Evolutionary conservation across 2,797 vertebrate species (phyloP).

Genomic region (Eleutherodactylus coqui): DNA sequence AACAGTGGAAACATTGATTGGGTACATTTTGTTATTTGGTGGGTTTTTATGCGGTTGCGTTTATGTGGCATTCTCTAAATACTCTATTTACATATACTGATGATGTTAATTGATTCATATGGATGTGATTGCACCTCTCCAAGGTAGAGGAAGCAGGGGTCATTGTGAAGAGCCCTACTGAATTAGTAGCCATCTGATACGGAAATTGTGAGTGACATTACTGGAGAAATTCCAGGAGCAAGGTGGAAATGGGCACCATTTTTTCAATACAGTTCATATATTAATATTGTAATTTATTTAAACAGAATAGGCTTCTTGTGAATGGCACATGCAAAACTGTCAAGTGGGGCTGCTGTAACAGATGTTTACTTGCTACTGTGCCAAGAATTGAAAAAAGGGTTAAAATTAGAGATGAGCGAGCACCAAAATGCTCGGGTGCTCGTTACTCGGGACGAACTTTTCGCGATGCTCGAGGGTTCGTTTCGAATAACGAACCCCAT

Average conservation of each 20-base stretch:
- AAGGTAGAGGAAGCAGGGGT: conserved; percentile 66
- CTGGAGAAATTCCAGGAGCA: conserved; percentile 65
- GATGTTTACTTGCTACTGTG: conserved; percentile 68
- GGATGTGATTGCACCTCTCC: conserved; percentile 66
- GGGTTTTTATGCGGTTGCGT: conserved; percentile 25
- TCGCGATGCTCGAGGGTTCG: too few relatives aligned
- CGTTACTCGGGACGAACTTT: too few relatives aligned
- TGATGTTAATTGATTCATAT: conserved; percentile 69
- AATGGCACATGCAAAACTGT: conserved; percentile 58
- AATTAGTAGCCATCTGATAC: conserved; percentile 66
- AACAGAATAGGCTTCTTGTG: conserved; percentile 41
- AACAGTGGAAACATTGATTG: background rate
- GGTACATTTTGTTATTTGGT: background rate
- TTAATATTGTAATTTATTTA: conserved; percentile 75
- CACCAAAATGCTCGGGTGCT: too few relatives aligned
- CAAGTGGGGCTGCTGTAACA: conserved; percentile 63
- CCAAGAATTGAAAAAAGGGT: conserved; percentile 64
- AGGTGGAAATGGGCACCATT: conserved; percentile 66
- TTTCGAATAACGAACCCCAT: too few relatives aligned
- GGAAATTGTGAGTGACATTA: conserved; percentile 67
- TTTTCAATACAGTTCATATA: conserved; percentile 71
- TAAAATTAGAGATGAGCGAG: too few relatives aligned
- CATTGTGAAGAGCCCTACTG: conserved; percentile 57
- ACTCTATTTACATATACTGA: conserved; percentile 68
- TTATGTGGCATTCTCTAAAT: conserved; percentile 63